phyloP scores from a whole-genome alignment of 2,888 invertebrate species.

The Drosophila dives region DNA sequence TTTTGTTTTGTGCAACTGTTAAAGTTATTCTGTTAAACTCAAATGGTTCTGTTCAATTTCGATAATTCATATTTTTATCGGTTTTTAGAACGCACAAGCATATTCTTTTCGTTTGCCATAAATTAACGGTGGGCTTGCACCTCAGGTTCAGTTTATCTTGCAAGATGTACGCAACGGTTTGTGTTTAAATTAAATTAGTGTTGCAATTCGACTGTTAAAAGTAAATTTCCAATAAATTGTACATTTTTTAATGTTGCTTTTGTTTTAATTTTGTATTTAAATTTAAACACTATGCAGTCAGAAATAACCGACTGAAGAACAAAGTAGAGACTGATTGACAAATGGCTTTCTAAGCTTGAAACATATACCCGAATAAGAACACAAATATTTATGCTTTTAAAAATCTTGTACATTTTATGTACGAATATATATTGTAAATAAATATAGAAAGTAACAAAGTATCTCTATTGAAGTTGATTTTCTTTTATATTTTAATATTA shows the following conservation, averaged over 20 bases:
- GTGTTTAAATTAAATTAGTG: background rate
- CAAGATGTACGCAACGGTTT: background rate
- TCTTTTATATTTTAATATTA: constrained; percentile 45
- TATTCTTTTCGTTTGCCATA: background rate
- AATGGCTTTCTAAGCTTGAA: background rate
- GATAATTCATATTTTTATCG: background rate
- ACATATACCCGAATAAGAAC: background rate
- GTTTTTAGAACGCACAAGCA: background rate
- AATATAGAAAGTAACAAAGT: constrained; percentile 60
- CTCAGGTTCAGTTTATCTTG: background rate
- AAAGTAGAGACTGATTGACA: too few species aligned
- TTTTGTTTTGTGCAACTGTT: background rate
- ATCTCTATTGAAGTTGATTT: constrained; percentile 46
- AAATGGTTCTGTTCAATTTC: constrained; percentile 1
- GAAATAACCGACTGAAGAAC: background rate
- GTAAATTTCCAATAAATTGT: background rate
- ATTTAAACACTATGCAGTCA: background rate
- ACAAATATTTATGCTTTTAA: constrained; percentile 8
- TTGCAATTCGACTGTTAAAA: background rate
- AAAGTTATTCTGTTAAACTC: constrained; percentile 1
- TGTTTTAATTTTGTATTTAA: background rate
- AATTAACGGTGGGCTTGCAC: background rate
- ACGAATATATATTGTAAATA: constrained; percentile 58
- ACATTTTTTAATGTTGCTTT: background rate
- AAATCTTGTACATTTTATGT: constrained; percentile 46